Evolutionary conservation across 2,888 invertebrate genomes (phyloP).

Genomic region (Ferrisia virgata): DNA sequence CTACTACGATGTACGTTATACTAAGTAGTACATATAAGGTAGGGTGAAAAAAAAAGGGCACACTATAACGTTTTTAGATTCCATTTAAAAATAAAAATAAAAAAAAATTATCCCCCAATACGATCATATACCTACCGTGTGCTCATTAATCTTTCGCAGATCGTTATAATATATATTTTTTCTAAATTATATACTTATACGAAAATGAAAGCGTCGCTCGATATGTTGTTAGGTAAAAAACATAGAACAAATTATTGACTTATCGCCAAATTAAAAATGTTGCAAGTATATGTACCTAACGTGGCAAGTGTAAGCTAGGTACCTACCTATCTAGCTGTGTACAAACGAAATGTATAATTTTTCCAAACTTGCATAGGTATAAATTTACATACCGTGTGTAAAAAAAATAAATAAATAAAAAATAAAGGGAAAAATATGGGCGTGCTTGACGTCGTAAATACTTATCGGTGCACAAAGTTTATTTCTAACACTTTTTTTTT

Average conservation of each 20-base stretch:
- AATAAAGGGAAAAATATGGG: slow-evolving; percentile 3
- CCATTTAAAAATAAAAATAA: neutral
- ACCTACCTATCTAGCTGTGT: too few relatives aligned
- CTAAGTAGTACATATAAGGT: too few relatives aligned
- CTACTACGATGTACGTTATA: too few relatives aligned
- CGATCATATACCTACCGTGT: neutral
- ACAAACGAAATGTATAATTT: slow-evolving; percentile 23
- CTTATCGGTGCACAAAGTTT: neutral
- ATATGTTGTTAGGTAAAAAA: too few relatives aligned
- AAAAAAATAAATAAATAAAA: too few relatives aligned
- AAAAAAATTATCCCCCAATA: neutral
- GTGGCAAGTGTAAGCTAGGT: neutral
- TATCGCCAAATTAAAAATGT: slow-evolving; percentile 2
- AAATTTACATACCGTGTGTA: slow-evolving; percentile 30
- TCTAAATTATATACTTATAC: neutral
- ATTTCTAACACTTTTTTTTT: slow-evolving; percentile 12
- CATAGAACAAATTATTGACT: slow-evolving; percentile 2
- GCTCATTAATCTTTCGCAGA: slow-evolving; percentile 10
- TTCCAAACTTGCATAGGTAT: slow-evolving; percentile 26
- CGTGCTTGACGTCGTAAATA: slow-evolving; percentile 11
- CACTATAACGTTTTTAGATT: neutral
- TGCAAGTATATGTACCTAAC: neutral
- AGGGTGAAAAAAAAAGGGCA: neutral
- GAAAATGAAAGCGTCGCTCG: too few relatives aligned
- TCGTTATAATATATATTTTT: neutral